Percentiles rank a stretch among this genome's conserved stretches.
Conservation (phyloP, 2,113 vertebrate species). For the Microcebus griseorufus region DNA sequence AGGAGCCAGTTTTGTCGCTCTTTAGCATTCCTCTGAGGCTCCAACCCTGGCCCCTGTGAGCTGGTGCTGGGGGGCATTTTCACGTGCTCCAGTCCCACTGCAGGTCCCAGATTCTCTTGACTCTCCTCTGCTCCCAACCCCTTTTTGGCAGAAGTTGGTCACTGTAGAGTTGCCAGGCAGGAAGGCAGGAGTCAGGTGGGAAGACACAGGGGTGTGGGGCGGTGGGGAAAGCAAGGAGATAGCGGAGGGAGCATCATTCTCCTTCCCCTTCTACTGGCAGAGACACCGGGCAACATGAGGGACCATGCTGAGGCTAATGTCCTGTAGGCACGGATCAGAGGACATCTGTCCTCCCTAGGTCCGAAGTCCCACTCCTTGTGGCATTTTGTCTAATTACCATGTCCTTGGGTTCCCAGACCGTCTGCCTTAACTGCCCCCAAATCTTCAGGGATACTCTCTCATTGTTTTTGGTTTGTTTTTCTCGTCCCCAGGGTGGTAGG, state of each 20-base stretch:
- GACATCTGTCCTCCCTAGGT: background rate
- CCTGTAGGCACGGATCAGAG: background rate
- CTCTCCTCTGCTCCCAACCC: background rate
- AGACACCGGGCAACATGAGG: background rate
- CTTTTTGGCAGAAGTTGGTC: background rate
- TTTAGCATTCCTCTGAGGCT: background rate
- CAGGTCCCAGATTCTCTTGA: background rate
- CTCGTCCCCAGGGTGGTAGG: conserved; percentile 89
- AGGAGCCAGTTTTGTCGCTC: background rate
- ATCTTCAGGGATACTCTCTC: background rate
- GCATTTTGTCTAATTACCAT: background rate
- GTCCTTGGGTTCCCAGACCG: background rate
- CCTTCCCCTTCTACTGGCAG: background rate
- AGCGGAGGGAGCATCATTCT: background rate
- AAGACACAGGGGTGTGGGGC: background rate
- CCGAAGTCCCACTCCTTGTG: background rate
- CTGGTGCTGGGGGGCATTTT: background rate
- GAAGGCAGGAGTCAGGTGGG: background rate
- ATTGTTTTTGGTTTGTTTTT: background rate
- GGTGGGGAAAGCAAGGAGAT: fast-evolving
- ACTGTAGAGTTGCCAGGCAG: background rate
- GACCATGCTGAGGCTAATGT: background rate
- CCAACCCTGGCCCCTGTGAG: background rate
- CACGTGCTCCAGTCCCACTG: background rate
- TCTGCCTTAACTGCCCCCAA: background rate